These are phyloP conservation scores for Gonatopus flavifemur DNA, from an alignment of 1,140 invertebrate genomes.

Conservation along the genomic window DNA sequence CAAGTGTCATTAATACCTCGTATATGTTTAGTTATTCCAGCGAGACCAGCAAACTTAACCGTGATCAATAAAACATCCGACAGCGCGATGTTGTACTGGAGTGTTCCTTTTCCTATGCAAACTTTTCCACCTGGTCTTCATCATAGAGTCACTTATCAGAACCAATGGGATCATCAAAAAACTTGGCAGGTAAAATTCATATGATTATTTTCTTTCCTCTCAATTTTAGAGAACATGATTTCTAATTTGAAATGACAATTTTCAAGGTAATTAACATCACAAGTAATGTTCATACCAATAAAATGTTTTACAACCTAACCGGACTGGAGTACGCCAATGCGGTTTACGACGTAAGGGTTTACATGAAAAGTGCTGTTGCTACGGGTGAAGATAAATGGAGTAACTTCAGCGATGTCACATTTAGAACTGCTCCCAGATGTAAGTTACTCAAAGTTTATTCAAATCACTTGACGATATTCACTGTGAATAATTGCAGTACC, in stretches of 20 bases:
- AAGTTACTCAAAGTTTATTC: too few relatives aligned
- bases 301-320: slow-evolving; percentile 59
- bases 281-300: slow-evolving; percentile 24
- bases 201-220: neutral
- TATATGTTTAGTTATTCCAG: slow-evolving; percentile 61
- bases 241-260: neutral
- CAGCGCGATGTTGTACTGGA: slow-evolving; percentile 64
- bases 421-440: slow-evolving; percentile 64
- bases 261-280: slow-evolving; percentile 47
- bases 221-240: neutral
- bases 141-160: slow-evolving; percentile 66
- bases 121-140: slow-evolving; percentile 63
- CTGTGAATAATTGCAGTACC: slow-evolving; percentile 52
- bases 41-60: slow-evolving; percentile 60
- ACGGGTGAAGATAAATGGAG: slow-evolving; percentile 66
- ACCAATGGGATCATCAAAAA: slow-evolving; percentile 61
- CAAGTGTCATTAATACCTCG: neutral
- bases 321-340: slow-evolving; percentile 66
- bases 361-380: slow-evolving; percentile 59
- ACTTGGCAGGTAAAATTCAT: slow-evolving; percentile 58
- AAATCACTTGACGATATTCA: neutral
- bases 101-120: slow-evolving; percentile 60
- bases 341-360: slow-evolving; percentile 69
- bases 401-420: slow-evolving; percentile 59
- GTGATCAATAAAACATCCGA: slow-evolving; percentile 60